phyloP scores from a whole-genome alignment of 1,140 invertebrate genomes.

The Pseudoatta argentina region DNA sequence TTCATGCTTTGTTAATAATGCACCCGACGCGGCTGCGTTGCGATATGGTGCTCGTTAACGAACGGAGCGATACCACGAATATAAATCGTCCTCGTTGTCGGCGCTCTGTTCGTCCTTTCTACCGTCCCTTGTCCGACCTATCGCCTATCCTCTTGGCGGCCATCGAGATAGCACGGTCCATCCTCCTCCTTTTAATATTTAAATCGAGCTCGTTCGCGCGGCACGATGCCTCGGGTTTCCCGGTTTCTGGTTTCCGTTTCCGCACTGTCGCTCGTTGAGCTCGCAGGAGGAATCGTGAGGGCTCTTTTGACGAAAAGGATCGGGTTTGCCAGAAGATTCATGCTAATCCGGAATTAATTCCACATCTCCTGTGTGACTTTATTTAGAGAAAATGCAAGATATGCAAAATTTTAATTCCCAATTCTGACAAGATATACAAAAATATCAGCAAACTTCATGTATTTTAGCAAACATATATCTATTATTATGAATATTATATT shows the following conservation, averaged over 20 bases:
- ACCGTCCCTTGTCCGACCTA: background rate
- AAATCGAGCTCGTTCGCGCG: conserved; percentile 55
- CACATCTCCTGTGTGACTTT: background rate
- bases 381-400: background rate
- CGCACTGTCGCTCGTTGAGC: conserved; percentile 12
- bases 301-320: conserved; percentile 1
- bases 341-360: conserved; percentile 4
- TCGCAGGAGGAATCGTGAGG: background rate
- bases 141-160: conserved; percentile 36
- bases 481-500: background rate
- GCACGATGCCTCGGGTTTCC: conserved; percentile 46
- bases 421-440: background rate
- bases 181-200: conserved; percentile 53
- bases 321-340: background rate
- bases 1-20: conserved; percentile 64
- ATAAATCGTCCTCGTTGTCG: conserved; percentile 59
- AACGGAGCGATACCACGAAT: conserved; percentile 60
- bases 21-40: conserved; percentile 36
- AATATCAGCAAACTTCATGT: background rate
- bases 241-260: conserved; percentile 50
- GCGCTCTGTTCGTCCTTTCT: conserved; percentile 22
- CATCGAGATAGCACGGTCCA: conserved; percentile 19
- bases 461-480: background rate
- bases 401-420: background rate
- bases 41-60: conserved; percentile 60